These are phyloP conservation scores for Aselliscus stoliczkanus DNA, from an alignment of 2,797 vertebrate genomes.

Conservation along the genomic window DNA sequence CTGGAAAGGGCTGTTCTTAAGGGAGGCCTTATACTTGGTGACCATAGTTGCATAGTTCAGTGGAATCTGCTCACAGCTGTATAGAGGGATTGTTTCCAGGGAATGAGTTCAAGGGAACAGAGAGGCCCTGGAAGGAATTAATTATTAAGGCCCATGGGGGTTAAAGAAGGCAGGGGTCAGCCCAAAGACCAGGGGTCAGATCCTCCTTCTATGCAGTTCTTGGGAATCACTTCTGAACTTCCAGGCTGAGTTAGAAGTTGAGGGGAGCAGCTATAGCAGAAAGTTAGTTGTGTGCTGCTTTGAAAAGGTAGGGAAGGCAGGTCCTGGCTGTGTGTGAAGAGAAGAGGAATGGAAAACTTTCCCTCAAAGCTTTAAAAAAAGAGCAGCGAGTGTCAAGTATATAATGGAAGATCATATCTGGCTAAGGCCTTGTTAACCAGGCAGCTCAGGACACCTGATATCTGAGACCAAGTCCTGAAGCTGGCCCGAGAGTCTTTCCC, in stretches of 20 bases:
- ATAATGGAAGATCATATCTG: not conserved
- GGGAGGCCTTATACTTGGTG: not conserved
- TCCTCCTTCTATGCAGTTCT: not conserved
- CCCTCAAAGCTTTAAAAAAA: not conserved
- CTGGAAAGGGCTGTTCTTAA: not conserved
- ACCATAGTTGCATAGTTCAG: not conserved
- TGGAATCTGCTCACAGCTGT: constrained; percentile 21
- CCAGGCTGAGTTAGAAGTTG: not conserved
- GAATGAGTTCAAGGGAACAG: constrained; percentile 26
- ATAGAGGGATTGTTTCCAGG: constrained; percentile 4
- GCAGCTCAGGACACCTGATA: too few species aligned
- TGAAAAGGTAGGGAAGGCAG: not conserved
- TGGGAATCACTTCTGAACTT: constrained; percentile 51
- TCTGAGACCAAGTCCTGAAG: not conserved
- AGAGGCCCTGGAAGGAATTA: not conserved
- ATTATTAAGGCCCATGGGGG: constrained; percentile 27
- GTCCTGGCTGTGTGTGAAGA: not conserved
- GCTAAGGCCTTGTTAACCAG: not conserved
- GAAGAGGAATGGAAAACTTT: not conserved
- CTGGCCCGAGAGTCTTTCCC: not conserved
- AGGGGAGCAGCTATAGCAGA: not conserved
- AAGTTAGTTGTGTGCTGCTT: not conserved
- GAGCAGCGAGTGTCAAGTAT: not conserved
- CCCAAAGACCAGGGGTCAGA: not conserved
- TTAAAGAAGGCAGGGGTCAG: not conserved